phyloP scores from a whole-genome alignment of 1,140 invertebrate species.

The Heliconius himera region DNA sequence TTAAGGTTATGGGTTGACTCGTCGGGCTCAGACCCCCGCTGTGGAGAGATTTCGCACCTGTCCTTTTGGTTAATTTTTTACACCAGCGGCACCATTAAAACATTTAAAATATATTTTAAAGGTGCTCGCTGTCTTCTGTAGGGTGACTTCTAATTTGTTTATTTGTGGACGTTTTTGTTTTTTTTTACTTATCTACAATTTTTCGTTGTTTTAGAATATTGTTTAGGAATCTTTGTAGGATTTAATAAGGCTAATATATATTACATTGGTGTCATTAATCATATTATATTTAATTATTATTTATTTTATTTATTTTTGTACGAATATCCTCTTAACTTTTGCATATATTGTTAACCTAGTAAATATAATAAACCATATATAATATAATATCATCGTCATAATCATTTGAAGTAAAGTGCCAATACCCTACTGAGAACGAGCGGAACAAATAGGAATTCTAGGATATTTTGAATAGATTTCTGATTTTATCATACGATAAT shows the following conservation, averaged over 20 bases:
- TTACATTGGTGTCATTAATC: too few species aligned
- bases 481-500: slow-evolving; percentile 7
- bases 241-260: too few species aligned
- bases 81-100: slow-evolving; percentile 62
- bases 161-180: neutral
- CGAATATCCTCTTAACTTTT: slow-evolving; percentile 13
- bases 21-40: slow-evolving; percentile 72
- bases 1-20: slow-evolving; percentile 76
- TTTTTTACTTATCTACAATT: neutral
- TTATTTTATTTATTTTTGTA: neutral
- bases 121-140: slow-evolving; percentile 52
- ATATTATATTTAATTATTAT: neutral
- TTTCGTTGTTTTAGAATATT: neutral
- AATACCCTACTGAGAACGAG: slow-evolving; percentile 36
- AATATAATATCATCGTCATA: slow-evolving; percentile 26
- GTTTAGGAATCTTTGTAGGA: neutral
- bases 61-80: slow-evolving; percentile 70
- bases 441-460: slow-evolving; percentile 37
- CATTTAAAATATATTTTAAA: slow-evolving; percentile 51
- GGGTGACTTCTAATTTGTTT: slow-evolving; percentile 19
- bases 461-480: slow-evolving; percentile 18
- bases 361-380: slow-evolving; percentile 19
- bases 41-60: slow-evolving; percentile 78
- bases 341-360: slow-evolving; percentile 41
- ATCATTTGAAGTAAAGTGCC: slow-evolving; percentile 39